Conservation (phyloP, 1,140 invertebrate species). For the Heliconius melpomene region DNA sequence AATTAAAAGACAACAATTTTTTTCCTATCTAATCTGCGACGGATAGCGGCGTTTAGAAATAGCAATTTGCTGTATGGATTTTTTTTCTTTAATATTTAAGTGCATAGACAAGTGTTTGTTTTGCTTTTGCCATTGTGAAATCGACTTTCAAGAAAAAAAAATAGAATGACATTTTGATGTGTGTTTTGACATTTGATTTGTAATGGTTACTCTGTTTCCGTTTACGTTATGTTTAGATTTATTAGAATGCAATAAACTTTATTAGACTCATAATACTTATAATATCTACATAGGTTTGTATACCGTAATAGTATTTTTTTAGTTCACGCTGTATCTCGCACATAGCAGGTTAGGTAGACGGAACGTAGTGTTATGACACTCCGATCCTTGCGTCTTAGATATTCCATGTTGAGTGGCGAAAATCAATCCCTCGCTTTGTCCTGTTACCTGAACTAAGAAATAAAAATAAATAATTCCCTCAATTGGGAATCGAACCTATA, state of each 20-base stretch:
- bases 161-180: slow-evolving; percentile 8
- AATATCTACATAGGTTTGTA: not conserved
- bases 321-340: too few species aligned
- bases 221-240: not conserved
- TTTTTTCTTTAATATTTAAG: slow-evolving; percentile 37
- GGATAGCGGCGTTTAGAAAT: slow-evolving; percentile 57
- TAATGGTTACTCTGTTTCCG: not conserved
- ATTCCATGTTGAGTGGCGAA: too few species aligned
- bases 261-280: not conserved
- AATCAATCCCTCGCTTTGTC: too few species aligned
- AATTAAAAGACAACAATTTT: slow-evolving; percentile 62
- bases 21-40: slow-evolving; percentile 54
- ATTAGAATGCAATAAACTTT: not conserved
- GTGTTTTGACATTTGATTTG: slow-evolving; percentile 16
- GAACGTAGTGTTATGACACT: too few species aligned
- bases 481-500: too few species aligned
- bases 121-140: not conserved
- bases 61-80: slow-evolving; percentile 52
- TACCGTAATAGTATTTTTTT: too few species aligned
- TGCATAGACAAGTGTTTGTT: slow-evolving; percentile 17
- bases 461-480: too few species aligned
- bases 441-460: too few species aligned
- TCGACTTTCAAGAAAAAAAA: not conserved
- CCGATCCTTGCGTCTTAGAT: too few species aligned
- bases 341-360: too few species aligned